Evolutionary conservation across 2,113 vertebrate species (phyloP).

Genomic region (Rhea americana): DNA sequence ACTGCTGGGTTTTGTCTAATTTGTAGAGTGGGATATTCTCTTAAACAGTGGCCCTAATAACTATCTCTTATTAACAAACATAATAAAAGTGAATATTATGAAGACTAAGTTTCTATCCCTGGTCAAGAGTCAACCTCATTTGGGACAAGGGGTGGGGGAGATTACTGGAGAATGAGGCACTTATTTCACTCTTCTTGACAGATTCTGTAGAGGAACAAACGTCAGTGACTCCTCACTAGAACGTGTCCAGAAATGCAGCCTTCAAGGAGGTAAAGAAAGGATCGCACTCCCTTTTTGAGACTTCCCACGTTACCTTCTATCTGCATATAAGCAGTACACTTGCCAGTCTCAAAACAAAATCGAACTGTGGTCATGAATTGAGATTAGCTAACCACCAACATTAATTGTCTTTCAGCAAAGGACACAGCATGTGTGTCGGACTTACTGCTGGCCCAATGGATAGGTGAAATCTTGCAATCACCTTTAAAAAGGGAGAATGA

Average conservation of each 20-base stretch:
- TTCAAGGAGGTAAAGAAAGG: not conserved
- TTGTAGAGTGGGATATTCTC: not conserved
- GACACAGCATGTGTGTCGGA: not conserved
- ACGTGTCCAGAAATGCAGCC: not conserved
- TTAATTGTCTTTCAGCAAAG: not conserved
- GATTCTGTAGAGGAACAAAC: not conserved
- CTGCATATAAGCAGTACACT: not conserved
- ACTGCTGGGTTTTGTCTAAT: not conserved
- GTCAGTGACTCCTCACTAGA: not conserved
- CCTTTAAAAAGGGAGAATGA: not conserved
- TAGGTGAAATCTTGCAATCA: not conserved
- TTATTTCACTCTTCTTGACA: not conserved
- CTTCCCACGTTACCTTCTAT: not conserved
- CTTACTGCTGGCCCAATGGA: not conserved
- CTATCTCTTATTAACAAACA: not conserved
- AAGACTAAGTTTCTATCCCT: not conserved
- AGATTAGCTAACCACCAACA: not conserved
- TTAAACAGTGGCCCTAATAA: not conserved
- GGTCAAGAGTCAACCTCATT: not conserved
- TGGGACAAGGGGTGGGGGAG: accelerated
- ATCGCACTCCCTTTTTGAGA: not conserved
- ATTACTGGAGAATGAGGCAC: not conserved
- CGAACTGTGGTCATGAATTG: not conserved
- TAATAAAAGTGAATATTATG: not conserved
- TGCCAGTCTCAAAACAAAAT: not conserved